Percentiles rank a stretch among this genome's conserved stretches.
Conservation (phyloP, 2,113 vertebrate species). For the Columbina picui region DNA sequence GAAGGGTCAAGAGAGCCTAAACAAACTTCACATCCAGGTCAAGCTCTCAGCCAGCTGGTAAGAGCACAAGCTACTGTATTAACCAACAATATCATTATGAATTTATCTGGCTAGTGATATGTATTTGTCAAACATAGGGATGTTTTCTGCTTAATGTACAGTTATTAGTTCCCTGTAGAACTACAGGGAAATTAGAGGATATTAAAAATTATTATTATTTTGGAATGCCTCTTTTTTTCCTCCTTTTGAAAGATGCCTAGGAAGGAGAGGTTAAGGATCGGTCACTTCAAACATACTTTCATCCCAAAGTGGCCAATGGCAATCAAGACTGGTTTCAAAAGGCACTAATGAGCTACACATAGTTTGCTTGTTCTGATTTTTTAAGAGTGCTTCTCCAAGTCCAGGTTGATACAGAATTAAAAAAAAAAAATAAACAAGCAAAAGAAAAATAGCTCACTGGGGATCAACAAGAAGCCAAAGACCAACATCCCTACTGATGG, state of each 20-base stretch:
- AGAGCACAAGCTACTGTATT: neutral
- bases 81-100: neutral
- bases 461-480: neutral
- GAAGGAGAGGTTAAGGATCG: neutral
- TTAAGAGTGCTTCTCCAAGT: neutral
- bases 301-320: neutral
- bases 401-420: neutral
- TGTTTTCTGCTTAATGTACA: neutral
- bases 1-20: neutral
- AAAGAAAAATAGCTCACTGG: neutral
- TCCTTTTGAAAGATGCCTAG: neutral
- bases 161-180: neutral
- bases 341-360: neutral
- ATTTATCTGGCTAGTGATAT: neutral
- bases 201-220: neutral
- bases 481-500: accelerated
- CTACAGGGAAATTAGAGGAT: neutral
- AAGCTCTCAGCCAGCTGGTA: neutral
- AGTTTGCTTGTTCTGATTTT: neutral
- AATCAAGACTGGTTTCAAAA: neutral
- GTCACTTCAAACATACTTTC: neutral
- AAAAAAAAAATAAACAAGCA: no score
- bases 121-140: neutral
- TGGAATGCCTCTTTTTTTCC: neutral
- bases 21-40: neutral